Evolutionary conservation across 2,888 invertebrate species (phyloP).

Genomic region (Parapristionchus giblindavisi): DNA sequence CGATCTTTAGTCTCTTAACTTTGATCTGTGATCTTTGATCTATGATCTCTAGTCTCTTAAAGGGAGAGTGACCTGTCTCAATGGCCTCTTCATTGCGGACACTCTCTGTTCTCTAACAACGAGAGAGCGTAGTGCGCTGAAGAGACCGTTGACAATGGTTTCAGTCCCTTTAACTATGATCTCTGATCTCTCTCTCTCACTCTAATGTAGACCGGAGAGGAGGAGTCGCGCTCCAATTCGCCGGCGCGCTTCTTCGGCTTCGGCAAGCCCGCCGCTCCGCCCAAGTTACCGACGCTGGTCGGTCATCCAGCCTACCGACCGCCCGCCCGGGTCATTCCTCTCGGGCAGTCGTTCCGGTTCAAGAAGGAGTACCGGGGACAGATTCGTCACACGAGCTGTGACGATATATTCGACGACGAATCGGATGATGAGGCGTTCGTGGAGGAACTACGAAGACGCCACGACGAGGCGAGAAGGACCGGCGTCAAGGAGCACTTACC

Average conservation of each 20-base stretch:
- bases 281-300: slow-evolving; percentile 54
- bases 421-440: slow-evolving; percentile 19
- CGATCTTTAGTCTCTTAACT: no score
- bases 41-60: no score
- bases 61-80: no score
- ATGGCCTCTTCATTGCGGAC: no score
- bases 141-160: no score
- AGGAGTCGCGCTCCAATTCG: not conserved
- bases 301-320: slow-evolving; percentile 54
- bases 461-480: not conserved
- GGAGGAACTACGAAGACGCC: not conserved
- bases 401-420: slow-evolving; percentile 38
- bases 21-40: no score
- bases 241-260: slow-evolving; percentile 25
- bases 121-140: no score
- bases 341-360: slow-evolving; percentile 64
- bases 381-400: slow-evolving; percentile 39
- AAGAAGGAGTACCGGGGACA: slow-evolving; percentile 66
- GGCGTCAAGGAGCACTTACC: not conserved
- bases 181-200: no score
- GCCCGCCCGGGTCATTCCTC: slow-evolving; percentile 42
- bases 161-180: no score
- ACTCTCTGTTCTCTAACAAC: no score
- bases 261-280: slow-evolving; percentile 11
- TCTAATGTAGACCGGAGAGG: slow-evolving; percentile 18